Base-by-base conservation (phyloP, 2,888 invertebrate species). In the Plebejus melissa region DNA sequence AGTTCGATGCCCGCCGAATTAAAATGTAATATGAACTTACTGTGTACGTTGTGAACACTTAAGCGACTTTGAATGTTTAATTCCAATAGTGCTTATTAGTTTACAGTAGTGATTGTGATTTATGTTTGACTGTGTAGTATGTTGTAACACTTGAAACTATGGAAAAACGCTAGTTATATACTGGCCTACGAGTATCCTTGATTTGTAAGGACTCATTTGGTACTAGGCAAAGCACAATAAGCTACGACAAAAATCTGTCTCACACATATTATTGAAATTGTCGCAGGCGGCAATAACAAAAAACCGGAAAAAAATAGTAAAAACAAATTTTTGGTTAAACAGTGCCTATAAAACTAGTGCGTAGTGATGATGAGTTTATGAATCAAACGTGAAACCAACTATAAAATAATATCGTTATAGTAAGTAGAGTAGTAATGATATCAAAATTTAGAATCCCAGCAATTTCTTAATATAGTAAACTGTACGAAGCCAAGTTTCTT, bases 1-100 rank as follows among this genome's bases (percentile, higher is more conserved):
- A 7, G 16, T 32, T 28, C 32, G 54, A 54, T 72, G 50, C 72
- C 72, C 72, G 72, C 72, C 72, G 54, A 54, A 46, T 71, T 71
- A 70, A 70, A 70, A 70, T 70, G 70, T n/a, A 70, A 70, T 70
- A 41, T 69, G 41, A 28, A 28, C 54, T 28, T 1, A 72, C 11
- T 16, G 50, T 72, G 32, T 32, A 36, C 32, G 13, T 36, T 54
- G 72, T 50, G 54, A 54, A 72, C 72, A 36, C 54, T 54, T 72
- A 9, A 41, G 71, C 71, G 50, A 32, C 50, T 71, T 71, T 28
- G 46, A 46, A 32, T 50, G 54, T 72, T 54, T 54, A 32, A 72
- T 72, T 72, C 72, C 72, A 72, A 72, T 72, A 54, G 72, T 72
- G 72, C 72, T 72, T 50, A 72, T 13, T 72, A 72, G 54, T 50